phyloP scores from a whole-genome alignment of 2,888 invertebrate genomes.

The Melipona bicolor region DNA sequence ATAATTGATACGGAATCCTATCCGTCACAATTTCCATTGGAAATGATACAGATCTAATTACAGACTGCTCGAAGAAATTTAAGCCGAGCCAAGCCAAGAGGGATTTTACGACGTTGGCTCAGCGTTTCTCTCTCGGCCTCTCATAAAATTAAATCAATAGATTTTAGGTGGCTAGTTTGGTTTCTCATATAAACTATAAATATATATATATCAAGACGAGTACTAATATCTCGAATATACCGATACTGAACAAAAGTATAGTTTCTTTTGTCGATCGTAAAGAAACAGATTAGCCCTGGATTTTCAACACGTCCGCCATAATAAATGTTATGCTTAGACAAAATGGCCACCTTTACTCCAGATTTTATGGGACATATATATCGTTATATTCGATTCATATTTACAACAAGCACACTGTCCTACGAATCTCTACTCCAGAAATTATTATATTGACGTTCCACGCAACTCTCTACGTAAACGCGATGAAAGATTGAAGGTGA shows the following conservation, averaged over 20 bases:
- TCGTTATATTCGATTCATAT: constrained; percentile 10
- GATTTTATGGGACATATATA: constrained; percentile 17
- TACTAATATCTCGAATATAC: not conserved
- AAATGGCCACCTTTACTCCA: not conserved
- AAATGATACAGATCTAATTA: constrained; percentile 58
- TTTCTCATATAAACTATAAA: not conserved
- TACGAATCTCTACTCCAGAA: not conserved
- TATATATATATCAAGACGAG: not conserved
- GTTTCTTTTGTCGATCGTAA: not conserved
- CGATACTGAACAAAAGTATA: not conserved
- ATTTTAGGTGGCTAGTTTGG: not conserved
- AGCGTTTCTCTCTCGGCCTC: constrained; percentile 42
- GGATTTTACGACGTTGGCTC: constrained; percentile 44
- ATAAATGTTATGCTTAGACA: constrained; percentile 26
- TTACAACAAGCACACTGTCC: not conserved
- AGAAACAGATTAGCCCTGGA: constrained; percentile 28
- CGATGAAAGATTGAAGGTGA: not conserved
- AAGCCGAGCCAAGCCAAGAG: not conserved
- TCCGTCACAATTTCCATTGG: constrained; percentile 43
- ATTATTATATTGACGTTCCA: not conserved
- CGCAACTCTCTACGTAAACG: not conserved
- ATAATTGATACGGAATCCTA: constrained; percentile 33
- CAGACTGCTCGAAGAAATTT: constrained; percentile 49
- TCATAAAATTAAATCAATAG: constrained; percentile 45
- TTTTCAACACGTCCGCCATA: not conserved